These are phyloP conservation scores for Pemphredon lugubris DNA, from an alignment of 2,888 invertebrate genomes.

Conservation along the genomic window DNA sequence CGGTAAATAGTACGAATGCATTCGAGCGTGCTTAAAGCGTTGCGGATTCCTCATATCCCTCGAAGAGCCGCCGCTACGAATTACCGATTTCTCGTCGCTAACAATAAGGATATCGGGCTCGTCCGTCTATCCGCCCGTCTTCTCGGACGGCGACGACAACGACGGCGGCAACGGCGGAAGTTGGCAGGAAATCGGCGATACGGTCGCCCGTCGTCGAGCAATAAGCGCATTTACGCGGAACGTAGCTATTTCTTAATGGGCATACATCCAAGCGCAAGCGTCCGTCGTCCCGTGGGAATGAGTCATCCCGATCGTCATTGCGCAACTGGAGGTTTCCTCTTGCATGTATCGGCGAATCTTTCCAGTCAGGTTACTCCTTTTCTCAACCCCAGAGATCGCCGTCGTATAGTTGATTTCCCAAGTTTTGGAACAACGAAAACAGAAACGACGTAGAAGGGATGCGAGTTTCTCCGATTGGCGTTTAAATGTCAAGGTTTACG, in stretches of 20 bases:
- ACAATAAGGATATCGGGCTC: conserved; percentile 46
- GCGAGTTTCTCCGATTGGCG: conserved; percentile 38
- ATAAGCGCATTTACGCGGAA: conserved; percentile 17
- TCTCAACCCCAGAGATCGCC: neutral
- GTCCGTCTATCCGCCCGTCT: neutral
- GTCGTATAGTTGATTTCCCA: neutral
- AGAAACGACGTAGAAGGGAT: neutral
- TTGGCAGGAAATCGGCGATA: conserved; percentile 42
- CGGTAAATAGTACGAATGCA: conserved; percentile 6
- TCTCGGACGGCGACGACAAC: no score
- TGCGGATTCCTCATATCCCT: neutral
- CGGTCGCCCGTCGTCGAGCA: conserved; percentile 15
- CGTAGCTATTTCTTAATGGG: conserved; percentile 11
- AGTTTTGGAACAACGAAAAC: neutral
- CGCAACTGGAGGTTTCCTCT: conserved; percentile 47
- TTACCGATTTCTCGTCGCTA: conserved; percentile 28
- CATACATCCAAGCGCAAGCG: neutral
- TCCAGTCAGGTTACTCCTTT: neutral
- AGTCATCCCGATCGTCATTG: conserved; percentile 44
- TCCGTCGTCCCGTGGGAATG: conserved; percentile 26
- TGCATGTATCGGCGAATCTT: conserved; percentile 5
- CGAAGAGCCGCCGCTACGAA: conserved; percentile 3
- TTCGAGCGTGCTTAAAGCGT: neutral
- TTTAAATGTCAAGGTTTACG: conserved; percentile 52
- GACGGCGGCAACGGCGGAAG: no score